phyloP scores from a whole-genome alignment of 2,113 vertebrate species.

The Panurus biarmicus region DNA sequence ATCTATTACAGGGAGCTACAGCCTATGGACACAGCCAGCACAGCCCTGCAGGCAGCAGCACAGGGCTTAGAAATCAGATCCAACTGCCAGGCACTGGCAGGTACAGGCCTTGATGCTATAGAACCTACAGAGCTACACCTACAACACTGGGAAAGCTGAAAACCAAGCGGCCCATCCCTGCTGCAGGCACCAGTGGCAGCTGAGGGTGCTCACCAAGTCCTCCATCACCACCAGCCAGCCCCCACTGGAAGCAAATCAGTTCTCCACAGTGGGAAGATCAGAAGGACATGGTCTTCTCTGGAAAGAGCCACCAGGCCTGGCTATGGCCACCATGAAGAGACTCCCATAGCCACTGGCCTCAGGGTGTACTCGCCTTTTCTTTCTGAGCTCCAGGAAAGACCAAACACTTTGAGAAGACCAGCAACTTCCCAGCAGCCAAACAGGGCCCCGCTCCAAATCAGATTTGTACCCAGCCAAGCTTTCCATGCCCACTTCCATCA shows the following conservation, averaged over 20 bases:
- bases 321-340: neutral
- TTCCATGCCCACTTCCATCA: neutral
- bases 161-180: neutral
- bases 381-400: neutral
- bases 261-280: neutral
- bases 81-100: neutral
- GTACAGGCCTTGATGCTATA: neutral
- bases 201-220: neutral
- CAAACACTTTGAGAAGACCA: neutral
- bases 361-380: neutral
- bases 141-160: neutral
- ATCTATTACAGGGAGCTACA: neutral
- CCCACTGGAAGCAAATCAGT: neutral
- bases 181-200: neutral
- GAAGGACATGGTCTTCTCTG: accelerated
- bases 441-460: neutral
- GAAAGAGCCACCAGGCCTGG: neutral
- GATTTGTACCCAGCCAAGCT: neutral
- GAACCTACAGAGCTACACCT: neutral
- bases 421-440: neutral
- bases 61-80: neutral
- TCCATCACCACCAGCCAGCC: neutral
- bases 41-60: neutral
- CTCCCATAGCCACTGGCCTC: accelerated
- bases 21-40: neutral